A percentile compares a stretch with the other conserved stretches of the same genome.
These are phyloP conservation scores for Deilephila elpenor DNA, from an alignment of 2,888 invertebrate species.

Conservation along the genomic window DNA sequence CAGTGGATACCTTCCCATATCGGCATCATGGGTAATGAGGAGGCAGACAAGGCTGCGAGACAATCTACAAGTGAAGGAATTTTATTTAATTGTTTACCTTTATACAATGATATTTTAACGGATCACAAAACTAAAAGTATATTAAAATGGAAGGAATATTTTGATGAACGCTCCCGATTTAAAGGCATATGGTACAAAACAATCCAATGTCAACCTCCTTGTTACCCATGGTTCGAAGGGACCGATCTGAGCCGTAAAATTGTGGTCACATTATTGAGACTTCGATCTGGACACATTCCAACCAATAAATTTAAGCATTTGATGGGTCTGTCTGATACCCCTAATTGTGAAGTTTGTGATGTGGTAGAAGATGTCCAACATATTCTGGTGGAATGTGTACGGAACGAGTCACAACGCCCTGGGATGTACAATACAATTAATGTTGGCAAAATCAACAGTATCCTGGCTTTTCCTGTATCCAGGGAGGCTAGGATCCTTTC, in stretches of 20 bases:
- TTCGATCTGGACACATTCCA: constrained; percentile 3
- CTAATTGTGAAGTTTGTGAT: constrained; percentile 18
- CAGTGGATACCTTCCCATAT: background rate
- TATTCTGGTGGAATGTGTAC: background rate
- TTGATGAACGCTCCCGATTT: constrained; percentile 1
- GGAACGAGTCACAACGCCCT: background rate
- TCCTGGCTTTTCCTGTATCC: no score
- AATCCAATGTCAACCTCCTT: background rate
- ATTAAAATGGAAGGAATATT: constrained; percentile 26
- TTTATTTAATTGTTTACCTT: background rate
- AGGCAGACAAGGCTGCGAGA: background rate
- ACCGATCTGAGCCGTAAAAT: background rate
- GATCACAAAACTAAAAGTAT: constrained; percentile 22
- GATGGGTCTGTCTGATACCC: background rate
- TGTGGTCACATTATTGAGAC: background rate
- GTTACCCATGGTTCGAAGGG: background rate
- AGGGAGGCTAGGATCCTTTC: no score
- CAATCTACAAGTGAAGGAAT: background rate
- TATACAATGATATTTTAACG: background rate
- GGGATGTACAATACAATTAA: background rate
- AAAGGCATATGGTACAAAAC: constrained; percentile 15
- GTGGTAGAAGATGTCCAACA: constrained; percentile 17
- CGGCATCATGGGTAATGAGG: background rate
- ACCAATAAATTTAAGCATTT: constrained; percentile 21
- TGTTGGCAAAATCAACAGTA: no score